Conservation (phyloP, 1,140 invertebrate species). For the Zaprionus taronus region DNA sequence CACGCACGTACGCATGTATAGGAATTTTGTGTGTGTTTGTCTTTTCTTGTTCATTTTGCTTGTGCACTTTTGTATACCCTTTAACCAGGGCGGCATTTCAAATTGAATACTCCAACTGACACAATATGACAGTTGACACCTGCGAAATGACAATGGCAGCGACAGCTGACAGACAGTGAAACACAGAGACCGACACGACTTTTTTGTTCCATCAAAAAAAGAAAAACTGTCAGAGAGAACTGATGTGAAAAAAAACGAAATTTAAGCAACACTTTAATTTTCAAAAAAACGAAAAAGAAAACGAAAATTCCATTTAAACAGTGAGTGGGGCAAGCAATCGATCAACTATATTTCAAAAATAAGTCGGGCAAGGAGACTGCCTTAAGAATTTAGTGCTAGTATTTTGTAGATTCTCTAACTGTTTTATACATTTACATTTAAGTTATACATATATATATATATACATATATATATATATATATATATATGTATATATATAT, state of each 20-base stretch:
- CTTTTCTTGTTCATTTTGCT: not conserved
- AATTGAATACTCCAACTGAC: not conserved
- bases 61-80: not conserved
- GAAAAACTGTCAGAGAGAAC: not conserved
- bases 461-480: too few species aligned
- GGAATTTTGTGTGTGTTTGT: not conserved
- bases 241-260: too few species aligned
- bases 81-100: not conserved
- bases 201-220: not conserved
- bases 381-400: too few species aligned
- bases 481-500: too few species aligned
- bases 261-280: not conserved
- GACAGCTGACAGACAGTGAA: not conserved
- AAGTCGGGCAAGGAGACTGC: too few species aligned
- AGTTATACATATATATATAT: too few species aligned
- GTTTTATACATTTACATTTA: not conserved
- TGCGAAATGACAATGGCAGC: not conserved
- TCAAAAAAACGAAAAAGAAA: not conserved
- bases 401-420: too few species aligned
- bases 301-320: too few species aligned
- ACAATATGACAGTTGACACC: not conserved
- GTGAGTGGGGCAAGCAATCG: too few species aligned
- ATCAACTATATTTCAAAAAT: too few species aligned
- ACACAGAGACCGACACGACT: not conserved
- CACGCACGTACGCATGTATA: not conserved